phyloP scores from a whole-genome alignment of 2,113 vertebrate genomes.

The Pan troglodytes region DNA sequence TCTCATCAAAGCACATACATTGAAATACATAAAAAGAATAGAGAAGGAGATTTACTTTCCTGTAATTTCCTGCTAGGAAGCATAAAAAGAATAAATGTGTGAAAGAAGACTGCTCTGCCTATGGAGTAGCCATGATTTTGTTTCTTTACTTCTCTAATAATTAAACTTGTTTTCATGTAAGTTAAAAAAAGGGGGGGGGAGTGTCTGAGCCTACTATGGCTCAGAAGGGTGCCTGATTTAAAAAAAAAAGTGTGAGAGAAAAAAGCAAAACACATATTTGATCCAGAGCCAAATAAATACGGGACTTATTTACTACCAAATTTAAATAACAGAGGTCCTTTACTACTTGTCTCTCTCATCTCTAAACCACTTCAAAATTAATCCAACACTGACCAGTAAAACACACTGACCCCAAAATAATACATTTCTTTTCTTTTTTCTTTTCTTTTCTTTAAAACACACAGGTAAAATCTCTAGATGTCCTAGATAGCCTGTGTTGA shows the following conservation, averaged over 20 bases:
- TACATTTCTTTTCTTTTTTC: neutral
- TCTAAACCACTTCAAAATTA: slow-evolving; percentile 37
- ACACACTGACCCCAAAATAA: slow-evolving; percentile 23
- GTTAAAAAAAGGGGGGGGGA: too few relatives aligned
- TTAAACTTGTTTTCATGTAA: too few relatives aligned
- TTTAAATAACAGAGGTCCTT: slow-evolving; percentile 42
- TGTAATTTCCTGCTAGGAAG: neutral
- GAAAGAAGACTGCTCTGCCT: too few relatives aligned
- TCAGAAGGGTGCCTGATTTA: too few relatives aligned
- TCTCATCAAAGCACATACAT: neutral
- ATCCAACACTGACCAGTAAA: slow-evolving; percentile 30
- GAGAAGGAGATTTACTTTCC: neutral
- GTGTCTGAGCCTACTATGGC: too few relatives aligned
- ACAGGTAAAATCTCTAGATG: neutral
- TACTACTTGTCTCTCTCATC: slow-evolving; percentile 24
- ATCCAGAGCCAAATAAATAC: slow-evolving; percentile 25
- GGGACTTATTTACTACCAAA: neutral
- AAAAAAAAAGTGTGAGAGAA: neutral
- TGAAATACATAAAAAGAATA: slow-evolving; percentile 2
- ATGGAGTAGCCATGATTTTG: too few relatives aligned
- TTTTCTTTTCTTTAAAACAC: neutral
- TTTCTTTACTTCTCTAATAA: too few relatives aligned
- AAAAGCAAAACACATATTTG: slow-evolving; percentile 25
- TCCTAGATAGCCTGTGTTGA: neutral
- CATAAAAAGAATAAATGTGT: slow-evolving; percentile 22